Percentiles rank a stretch among this genome's conserved stretches.
phyloP scores from a whole-genome alignment of 37 sponge, comb jelly and placozoan genomes.

The Diacarnus erythraeanus region DNA sequence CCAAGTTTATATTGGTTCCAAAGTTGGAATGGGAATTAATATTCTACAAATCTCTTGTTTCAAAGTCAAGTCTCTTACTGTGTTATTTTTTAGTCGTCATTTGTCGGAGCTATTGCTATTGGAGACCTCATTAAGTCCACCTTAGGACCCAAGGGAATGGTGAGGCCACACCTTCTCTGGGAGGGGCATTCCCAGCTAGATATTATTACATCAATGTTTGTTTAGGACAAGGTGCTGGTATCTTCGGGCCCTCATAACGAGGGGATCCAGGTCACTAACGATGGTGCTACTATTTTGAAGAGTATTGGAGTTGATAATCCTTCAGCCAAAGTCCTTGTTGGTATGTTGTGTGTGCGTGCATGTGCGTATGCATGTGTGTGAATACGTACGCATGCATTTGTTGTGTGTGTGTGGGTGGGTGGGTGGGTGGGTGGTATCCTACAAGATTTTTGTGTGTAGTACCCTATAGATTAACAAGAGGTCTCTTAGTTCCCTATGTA shows the following conservation, averaged over 20 bases:
- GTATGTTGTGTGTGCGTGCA: slow-evolving; percentile 29
- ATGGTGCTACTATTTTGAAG: slow-evolving; percentile 97
- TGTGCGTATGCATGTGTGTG: neutral
- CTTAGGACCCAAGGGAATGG: slow-evolving; percentile 99
- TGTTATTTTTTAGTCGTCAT: slow-evolving; percentile 87
- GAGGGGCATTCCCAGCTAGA: neutral
- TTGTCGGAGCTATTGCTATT: slow-evolving; percentile 98
- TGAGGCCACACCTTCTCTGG: neutral
- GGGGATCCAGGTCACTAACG: slow-evolving; percentile 91
- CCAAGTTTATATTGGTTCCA: too few species aligned
- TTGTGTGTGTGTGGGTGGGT: too few species aligned
- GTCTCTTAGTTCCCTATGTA: too few species aligned
- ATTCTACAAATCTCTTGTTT: too few species aligned
- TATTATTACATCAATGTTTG: neutral
- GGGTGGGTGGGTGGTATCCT: too few species aligned
- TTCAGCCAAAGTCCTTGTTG: slow-evolving; percentile 94
- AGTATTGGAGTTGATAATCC: slow-evolving; percentile 97
- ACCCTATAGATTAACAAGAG: too few species aligned
- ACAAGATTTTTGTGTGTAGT: too few species aligned
- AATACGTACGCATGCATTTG: neutral
- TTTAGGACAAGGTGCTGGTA: slow-evolving; percentile 81
- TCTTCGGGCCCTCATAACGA: slow-evolving; percentile 50
- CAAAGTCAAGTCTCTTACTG: too few species aligned
- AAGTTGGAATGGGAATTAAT: too few species aligned
- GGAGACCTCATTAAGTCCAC: slow-evolving; percentile 98